These are phyloP conservation scores for Heliconius congener DNA, from an alignment of 1,140 invertebrate genomes.

Conservation along the genomic window DNA sequence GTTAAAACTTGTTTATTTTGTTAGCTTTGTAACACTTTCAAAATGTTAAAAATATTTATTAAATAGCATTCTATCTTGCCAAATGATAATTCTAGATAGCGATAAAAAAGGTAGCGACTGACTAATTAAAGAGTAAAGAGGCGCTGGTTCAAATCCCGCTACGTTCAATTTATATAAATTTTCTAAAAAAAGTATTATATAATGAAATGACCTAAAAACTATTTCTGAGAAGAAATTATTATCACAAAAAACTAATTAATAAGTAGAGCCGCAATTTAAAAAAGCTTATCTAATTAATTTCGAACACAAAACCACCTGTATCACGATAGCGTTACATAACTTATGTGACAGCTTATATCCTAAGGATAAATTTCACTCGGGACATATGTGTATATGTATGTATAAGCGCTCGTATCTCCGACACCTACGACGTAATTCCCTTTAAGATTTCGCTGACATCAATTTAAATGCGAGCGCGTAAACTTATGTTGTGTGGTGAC, in stretches of 20 bases:
- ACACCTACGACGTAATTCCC: neutral
- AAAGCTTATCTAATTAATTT: neutral
- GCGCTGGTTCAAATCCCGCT: too few relatives aligned
- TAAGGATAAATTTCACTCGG: neutral
- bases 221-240: neutral
- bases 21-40: too few relatives aligned
- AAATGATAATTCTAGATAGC: too few relatives aligned
- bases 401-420: neutral
- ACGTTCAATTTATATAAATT: too few relatives aligned
- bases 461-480: neutral
- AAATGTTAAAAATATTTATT: too few relatives aligned
- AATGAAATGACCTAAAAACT: too few relatives aligned
- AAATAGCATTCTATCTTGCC: too few relatives aligned
- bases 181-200: too few relatives aligned
- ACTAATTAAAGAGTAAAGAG: too few relatives aligned
- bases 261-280: neutral
- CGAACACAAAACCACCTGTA: neutral
- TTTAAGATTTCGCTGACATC: constrained; percentile 6
- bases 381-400: neutral
- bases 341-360: constrained; percentile 3
- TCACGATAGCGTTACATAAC: neutral
- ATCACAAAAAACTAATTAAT: neutral
- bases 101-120: too few relatives aligned
- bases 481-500: neutral
- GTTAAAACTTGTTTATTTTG: too few relatives aligned